phyloP scores from a whole-genome alignment of 2,888 invertebrate genomes.

The Cyrtodaria siliqua region DNA sequence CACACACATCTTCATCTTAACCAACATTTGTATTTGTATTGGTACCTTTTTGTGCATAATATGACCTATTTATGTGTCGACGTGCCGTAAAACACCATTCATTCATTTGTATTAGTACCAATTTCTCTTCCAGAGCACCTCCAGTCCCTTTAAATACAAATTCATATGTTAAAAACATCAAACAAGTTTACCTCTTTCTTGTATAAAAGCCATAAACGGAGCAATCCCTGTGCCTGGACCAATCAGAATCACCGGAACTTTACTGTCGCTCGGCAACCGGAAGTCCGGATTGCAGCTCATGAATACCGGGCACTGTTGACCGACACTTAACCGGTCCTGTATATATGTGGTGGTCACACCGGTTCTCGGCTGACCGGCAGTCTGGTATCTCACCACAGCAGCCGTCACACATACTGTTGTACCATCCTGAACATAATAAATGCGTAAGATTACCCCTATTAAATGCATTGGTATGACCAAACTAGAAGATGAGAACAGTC shows the following conservation, averaged over 20 bases:
- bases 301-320: conserved; percentile 71
- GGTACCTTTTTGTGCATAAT: too few relatives aligned
- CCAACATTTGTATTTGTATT: not conserved
- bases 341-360: conserved; percentile 75
- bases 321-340: conserved; percentile 65
- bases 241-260: conserved; percentile 92
- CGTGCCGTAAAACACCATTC: too few relatives aligned
- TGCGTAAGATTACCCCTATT: too few relatives aligned
- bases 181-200: conserved; percentile 87
- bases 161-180: not conserved
- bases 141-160: too few relatives aligned
- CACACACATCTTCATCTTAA: too few relatives aligned
- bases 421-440: too few relatives aligned
- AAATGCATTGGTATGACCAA: too few relatives aligned
- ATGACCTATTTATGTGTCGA: too few relatives aligned
- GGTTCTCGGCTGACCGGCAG: conserved; percentile 54
- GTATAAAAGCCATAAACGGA: conserved; percentile 94
- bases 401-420: conserved; percentile 71
- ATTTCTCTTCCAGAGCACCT: too few relatives aligned
- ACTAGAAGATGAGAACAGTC: too few relatives aligned
- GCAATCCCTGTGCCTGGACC: conserved; percentile 99
- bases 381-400: conserved; percentile 71
- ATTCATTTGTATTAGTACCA: too few relatives aligned
- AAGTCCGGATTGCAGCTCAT: conserved; percentile 77
- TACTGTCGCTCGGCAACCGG: conserved; percentile 64